These are phyloP conservation scores for Melitaea athalia DNA, from an alignment of 2,888 invertebrate species.

Conservation along the genomic window DNA sequence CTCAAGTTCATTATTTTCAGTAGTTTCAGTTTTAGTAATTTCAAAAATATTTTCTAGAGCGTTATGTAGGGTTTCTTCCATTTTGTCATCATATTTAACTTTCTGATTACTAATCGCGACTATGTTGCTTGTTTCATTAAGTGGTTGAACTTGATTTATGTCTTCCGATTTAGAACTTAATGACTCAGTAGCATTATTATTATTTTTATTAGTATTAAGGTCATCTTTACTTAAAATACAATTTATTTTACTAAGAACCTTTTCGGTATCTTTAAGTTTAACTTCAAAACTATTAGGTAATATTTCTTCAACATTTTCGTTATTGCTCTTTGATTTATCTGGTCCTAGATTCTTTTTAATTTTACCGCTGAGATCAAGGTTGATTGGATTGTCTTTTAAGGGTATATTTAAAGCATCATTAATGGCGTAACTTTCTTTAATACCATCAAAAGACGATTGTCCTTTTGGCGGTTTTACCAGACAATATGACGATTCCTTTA, in stretches of 20 bases:
- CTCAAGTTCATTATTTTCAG: constrained; percentile 63
- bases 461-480: constrained; percentile 53
- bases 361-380: constrained; percentile 51
- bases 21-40: constrained; percentile 51
- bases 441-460: constrained; percentile 55
- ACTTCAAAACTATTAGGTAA: constrained; percentile 59
- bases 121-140: neutral
- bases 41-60: constrained; percentile 62
- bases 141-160: neutral
- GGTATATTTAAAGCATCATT: constrained; percentile 68
- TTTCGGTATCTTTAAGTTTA: constrained; percentile 65
- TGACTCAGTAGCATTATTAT: neutral
- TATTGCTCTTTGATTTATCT: constrained; percentile 38
- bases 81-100: constrained; percentile 54
- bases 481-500: constrained; percentile 63
- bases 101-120: constrained; percentile 23
- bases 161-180: neutral
- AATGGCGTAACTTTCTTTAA: constrained; percentile 65
- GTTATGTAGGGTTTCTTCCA: constrained; percentile 62
- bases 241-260: constrained; percentile 58
- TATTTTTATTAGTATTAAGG: neutral
- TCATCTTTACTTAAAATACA: constrained; percentile 49
- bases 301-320: constrained; percentile 48
- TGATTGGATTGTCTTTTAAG: constrained; percentile 58
- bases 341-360: constrained; percentile 39